phyloP scores from a whole-genome alignment of 2,888 invertebrate species.

The Leptopterna dolabrata region DNA sequence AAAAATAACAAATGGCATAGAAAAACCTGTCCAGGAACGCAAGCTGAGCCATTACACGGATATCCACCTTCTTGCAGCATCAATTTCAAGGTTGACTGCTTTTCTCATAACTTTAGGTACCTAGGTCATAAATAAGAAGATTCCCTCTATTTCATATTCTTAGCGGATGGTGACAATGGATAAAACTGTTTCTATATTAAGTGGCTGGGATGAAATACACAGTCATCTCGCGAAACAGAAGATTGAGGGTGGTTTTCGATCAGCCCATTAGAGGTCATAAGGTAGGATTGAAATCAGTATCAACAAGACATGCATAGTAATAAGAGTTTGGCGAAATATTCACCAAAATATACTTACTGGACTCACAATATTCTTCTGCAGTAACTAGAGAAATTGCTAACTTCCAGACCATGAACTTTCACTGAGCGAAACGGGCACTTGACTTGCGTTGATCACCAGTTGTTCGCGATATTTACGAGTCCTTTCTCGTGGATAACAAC shows the following conservation, averaged over 20 bases:
- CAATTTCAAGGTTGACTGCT: not conserved
- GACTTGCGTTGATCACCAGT: not conserved
- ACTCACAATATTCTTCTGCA: not conserved
- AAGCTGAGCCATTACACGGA: not conserved
- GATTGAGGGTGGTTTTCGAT: not conserved
- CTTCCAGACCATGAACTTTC: constrained; percentile 31
- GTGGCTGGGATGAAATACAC: not conserved
- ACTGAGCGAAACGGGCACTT: not conserved
- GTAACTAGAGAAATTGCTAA: not conserved
- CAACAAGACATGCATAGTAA: not conserved
- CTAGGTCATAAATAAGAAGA: too few species aligned
- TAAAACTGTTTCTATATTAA: too few species aligned
- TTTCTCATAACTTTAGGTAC: not conserved
- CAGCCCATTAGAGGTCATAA: not conserved
- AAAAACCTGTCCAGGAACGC: not conserved
- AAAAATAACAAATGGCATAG: not conserved
- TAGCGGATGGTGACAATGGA: too few species aligned
- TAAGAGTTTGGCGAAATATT: too few species aligned
- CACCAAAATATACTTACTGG: not conserved
- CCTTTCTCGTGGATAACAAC: not conserved
- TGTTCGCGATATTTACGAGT: not conserved
- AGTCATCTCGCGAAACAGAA: not conserved
- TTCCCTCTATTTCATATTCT: too few species aligned
- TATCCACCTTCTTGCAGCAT: constrained; percentile 20
- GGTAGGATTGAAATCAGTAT: not conserved